Base-by-base conservation (phyloP, 2,797 vertebrate genomes). In the Sebastes oblongus region DNA sequence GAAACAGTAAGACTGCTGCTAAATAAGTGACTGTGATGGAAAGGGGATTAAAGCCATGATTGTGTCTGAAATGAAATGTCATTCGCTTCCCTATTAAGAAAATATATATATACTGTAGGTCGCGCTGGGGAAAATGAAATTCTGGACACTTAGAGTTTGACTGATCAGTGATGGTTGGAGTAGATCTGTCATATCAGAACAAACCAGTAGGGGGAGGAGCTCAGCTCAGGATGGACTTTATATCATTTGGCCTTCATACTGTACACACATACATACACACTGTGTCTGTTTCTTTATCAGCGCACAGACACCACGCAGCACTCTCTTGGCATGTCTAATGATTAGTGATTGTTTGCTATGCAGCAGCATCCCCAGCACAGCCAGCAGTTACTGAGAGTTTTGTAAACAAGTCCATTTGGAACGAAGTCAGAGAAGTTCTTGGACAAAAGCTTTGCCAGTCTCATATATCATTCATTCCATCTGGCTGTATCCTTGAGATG, bases 361-460 rank as follows among this genome's bases (percentile, higher is more conserved):
- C 29, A 72, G 61, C 32, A 54, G 13, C 72, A 46, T 70, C 69
- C 13, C 22, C 62, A 24, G 62, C 70, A 13, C 70, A 85, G 76
- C 71, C 65, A 80, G 77, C 71, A 82, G 77, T 55, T 66, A 59
- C 60, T 18, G 14, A 72, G 72, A 80, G 66, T 75, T 89, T 83
- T 78, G 84, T 81, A 81, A 91, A 85, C 81, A 88, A 62, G 74
- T 76, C 29, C 42, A 58, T 90, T 90, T 87, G 80, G 71, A 86
- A 67, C 66, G 61, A 72, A 78, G 75, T 81, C 81, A 55, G 69
- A 61, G 67, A 79, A 25, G 68, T 74, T 81, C 64, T 85, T 81
- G 77, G 80, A 86, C 84, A 85, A 85, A 81, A 79, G 81, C 55
- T 69, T 42, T 56, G 79, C 67, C 74, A 62, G 32, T 25, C 80